These are phyloP conservation scores for Cirrhinus molitorella DNA, from an alignment of 2,797 vertebrate species.

Conservation along the genomic window DNA sequence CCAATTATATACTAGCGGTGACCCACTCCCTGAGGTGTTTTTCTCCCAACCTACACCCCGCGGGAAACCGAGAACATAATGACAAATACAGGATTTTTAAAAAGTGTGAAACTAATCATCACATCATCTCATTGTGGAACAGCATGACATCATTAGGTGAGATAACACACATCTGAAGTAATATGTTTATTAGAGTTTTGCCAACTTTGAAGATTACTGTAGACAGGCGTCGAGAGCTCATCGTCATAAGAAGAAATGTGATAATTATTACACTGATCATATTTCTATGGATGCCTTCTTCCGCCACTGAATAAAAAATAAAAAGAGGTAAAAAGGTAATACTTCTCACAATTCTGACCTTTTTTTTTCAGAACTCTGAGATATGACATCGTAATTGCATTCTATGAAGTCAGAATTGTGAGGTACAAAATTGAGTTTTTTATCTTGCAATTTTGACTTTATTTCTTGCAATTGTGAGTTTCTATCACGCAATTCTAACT, in stretches of 20 bases:
- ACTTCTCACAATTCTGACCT: too few relatives aligned
- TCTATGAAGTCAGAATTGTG: too few relatives aligned
- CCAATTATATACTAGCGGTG: slow-evolving; percentile 22
- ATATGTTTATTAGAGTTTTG: background rate
- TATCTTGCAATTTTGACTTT: too few relatives aligned
- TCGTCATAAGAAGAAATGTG: background rate
- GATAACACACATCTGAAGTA: slow-evolving; percentile 13
- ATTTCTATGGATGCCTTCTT: background rate
- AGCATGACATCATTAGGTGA: slow-evolving; percentile 28
- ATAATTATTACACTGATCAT: background rate
- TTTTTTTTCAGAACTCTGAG: too few relatives aligned
- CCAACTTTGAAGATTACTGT: slow-evolving; percentile 2
- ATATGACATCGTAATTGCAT: too few relatives aligned
- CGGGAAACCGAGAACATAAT: slow-evolving; percentile 7
- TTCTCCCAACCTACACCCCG: background rate
- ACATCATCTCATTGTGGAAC: background rate
- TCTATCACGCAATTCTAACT: too few relatives aligned
- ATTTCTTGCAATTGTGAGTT: too few relatives aligned
- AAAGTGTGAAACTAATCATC: slow-evolving; percentile 42
- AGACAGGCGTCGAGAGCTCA: background rate
- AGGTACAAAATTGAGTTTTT: too few relatives aligned
- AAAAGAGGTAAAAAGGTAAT: too few relatives aligned
- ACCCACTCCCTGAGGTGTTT: slow-evolving; percentile 6
- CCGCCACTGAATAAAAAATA: too few relatives aligned
- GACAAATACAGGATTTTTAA: background rate